Percentiles rank a stretch among this genome's conserved stretches.
phyloP scores from a whole-genome alignment of 2,113 vertebrate species.

The Pteropus alecto region DNA sequence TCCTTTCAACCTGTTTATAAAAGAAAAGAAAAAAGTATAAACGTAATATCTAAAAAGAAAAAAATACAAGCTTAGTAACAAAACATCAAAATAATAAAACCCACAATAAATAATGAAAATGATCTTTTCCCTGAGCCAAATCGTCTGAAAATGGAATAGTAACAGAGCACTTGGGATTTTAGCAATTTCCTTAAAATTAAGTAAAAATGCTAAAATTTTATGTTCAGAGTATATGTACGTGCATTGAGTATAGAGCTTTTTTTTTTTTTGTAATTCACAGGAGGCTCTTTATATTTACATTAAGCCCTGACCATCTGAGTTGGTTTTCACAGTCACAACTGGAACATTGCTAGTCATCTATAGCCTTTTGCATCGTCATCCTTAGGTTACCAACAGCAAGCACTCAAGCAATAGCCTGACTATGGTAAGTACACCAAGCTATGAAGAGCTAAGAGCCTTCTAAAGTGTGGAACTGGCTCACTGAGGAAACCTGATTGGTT shows the following conservation, averaged over 20 bases:
- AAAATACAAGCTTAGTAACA: background rate
- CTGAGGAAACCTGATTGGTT: fast-evolving
- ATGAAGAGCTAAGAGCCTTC: background rate
- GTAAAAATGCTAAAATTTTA: background rate
- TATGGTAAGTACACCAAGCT: too few relatives aligned
- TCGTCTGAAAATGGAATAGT: background rate
- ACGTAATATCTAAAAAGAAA: background rate
- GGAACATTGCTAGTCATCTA: fast-evolving
- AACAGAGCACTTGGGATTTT: background rate
- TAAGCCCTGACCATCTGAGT: background rate
- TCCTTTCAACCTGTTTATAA: conserved; percentile 90
- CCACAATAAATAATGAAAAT: background rate
- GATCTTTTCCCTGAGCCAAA: background rate
- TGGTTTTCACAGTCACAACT: background rate
- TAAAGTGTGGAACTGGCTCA: background rate
- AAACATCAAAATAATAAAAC: background rate
- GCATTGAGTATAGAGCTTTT: too few relatives aligned
- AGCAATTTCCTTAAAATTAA: background rate
- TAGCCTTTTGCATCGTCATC: too few relatives aligned
- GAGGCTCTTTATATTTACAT: background rate
- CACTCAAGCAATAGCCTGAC: background rate
- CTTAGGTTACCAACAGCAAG: background rate
- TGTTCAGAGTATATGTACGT: background rate
- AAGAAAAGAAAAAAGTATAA: conserved; percentile 13
- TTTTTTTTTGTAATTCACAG: background rate